Base-by-base conservation (phyloP, 2,797 vertebrate species). In the Acanthornis magna region DNA sequence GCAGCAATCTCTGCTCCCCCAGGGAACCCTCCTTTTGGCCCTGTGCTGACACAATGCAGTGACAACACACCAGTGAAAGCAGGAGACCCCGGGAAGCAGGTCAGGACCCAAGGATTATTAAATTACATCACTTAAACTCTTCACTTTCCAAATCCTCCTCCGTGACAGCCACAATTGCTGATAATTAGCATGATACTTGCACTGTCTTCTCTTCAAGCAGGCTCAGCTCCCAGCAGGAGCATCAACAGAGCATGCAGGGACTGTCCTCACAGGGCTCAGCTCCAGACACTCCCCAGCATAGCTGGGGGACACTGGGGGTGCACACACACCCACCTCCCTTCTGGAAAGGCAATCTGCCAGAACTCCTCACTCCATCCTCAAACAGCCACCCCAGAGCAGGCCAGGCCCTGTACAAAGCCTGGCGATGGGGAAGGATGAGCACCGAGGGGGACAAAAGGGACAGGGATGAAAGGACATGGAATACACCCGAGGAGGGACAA, bases 381-480 rank as follows among this genome's bases (percentile, higher is more conserved):
- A 70, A 27, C 5, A 1, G 3, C 38, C 42, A 18, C 6, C 50
- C 74, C 3, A 1, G 29, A 16, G 29, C 2, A 0, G 2, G 3
- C 30, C 66, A 45, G 47, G 50, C 5, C 1, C 38, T 2, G 1
- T 1, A 5, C 63, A 68, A 29, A 88, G 9, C 26, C 73, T 51
- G 57, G 25, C 10, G 5, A 45, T 5, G 36, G n/a, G 81, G 30
- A 53, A 40, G 38, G 23, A 18, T 1, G 20, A 36, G 4, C 11
- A 13, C 18, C 67, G 58, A 2, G 1, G 47, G 55, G 50, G 70
- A 62, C 51, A 12, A 20, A 15, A 11, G 30, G 65, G 38, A 32
- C 27, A 9, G 13, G 48, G 50, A 7, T 9, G 40, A 51, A 45
- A 45, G 42, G 40, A 47, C n/a, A 40, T 0, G 0, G 0, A n/a